phyloP scores from a whole-genome alignment of 2,888 invertebrate genomes.

The Caenorhabditis zanzibari region DNA sequence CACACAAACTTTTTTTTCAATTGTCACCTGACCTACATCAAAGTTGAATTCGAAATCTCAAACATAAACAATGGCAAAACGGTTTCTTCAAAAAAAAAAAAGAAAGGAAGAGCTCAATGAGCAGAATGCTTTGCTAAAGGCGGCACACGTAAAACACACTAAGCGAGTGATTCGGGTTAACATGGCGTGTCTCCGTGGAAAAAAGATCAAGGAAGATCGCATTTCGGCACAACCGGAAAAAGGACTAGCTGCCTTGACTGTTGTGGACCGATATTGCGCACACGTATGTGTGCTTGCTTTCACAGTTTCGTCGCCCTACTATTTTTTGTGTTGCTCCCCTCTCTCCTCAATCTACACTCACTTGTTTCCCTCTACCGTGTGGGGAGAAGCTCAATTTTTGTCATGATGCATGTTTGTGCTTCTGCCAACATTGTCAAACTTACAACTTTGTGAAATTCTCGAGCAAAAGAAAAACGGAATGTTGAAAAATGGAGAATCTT shows the following conservation, averaged over 20 bases:
- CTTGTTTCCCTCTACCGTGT: constrained; percentile 8
- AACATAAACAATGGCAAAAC: constrained; percentile 47
- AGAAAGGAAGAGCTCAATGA: constrained; percentile 41
- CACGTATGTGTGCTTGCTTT: constrained; percentile 62
- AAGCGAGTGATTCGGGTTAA: constrained; percentile 56
- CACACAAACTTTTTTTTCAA: neutral
- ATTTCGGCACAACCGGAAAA: constrained; percentile 68
- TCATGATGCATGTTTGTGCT: constrained; percentile 58
- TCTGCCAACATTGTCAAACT: constrained; percentile 54
- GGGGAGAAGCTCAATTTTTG: constrained; percentile 36
- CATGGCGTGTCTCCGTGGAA: constrained; percentile 51
- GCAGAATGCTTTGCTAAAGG: neutral
- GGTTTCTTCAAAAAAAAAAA: constrained; percentile 11
- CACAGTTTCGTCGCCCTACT: constrained; percentile 37
- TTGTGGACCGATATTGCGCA: constrained; percentile 59
- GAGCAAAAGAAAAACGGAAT: constrained; percentile 13
- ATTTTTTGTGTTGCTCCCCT: neutral
- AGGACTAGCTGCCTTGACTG: constrained; percentile 61
- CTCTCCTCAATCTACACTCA: constrained; percentile 13
- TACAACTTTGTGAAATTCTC: no score
- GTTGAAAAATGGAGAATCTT: constrained; percentile 14
- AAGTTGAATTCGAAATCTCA: constrained; percentile 28
- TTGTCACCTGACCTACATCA: constrained; percentile 34
- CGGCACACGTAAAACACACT: constrained; percentile 20
- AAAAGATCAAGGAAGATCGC: constrained; percentile 63